Conservation (phyloP, 2,797 vertebrate species). For the Tragopan temminckii region DNA sequence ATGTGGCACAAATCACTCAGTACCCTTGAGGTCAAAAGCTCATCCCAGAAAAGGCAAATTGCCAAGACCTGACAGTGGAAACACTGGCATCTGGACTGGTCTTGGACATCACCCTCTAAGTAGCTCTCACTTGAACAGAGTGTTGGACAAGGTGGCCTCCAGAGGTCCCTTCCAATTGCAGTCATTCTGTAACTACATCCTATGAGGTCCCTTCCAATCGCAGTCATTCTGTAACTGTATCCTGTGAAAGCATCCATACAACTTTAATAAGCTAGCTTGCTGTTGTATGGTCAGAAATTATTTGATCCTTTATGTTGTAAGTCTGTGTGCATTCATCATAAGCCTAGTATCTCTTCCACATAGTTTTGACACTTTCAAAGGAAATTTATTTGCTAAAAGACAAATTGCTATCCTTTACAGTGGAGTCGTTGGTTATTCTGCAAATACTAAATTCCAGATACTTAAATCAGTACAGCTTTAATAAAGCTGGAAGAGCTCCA, state of each 20-base stretch:
- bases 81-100: not conserved
- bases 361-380: not conserved
- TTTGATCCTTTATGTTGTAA: not conserved
- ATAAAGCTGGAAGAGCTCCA: not conserved
- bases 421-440: not conserved
- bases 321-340: not conserved
- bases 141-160: not conserved
- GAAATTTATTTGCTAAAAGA: not conserved
- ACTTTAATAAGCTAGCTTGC: not conserved
- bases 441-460: not conserved
- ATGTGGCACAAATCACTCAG: not conserved
- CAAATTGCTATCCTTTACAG: not conserved
- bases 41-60: not conserved
- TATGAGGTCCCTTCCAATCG: not conserved
- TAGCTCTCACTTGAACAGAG: not conserved
- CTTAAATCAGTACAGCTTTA: not conserved
- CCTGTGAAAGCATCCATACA: not conserved
- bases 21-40: not conserved
- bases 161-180: not conserved
- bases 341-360: not conserved
- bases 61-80: not conserved
- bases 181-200: not conserved
- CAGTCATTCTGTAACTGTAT: not conserved
- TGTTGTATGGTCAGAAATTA: not conserved
- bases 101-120: not conserved